Conservation (phyloP, 2,888 invertebrate genomes). For the Listrodromus nycthemerus region DNA sequence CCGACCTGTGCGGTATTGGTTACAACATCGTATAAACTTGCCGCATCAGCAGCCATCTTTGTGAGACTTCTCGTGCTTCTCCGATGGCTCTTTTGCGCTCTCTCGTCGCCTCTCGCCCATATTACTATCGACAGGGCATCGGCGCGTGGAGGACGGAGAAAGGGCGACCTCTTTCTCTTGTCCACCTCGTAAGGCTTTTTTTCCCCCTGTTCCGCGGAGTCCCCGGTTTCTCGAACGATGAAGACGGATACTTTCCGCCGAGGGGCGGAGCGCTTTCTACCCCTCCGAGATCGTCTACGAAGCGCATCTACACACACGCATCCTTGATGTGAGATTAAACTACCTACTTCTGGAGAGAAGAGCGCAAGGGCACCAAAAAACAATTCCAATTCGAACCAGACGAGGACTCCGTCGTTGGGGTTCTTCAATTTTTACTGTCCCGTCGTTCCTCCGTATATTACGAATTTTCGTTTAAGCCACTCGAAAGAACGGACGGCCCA, state of each 20-base stretch:
- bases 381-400: constrained; percentile 8
- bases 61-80: constrained; percentile 79
- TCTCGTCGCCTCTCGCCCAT: constrained; percentile 28
- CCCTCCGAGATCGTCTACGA: constrained; percentile 11
- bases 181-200: constrained; percentile 50
- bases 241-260: constrained; percentile 39
- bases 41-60: constrained; percentile 80
- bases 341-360: not conserved
- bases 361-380: constrained; percentile 37
- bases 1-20: constrained; percentile 82
- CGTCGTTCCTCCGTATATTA: constrained; percentile 43
- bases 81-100: constrained; percentile 59
- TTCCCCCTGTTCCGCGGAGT: constrained; percentile 40
- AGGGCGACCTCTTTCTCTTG: not conserved
- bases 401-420: not conserved
- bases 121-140: constrained; percentile 33
- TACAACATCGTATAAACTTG: constrained; percentile 72
- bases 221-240: constrained; percentile 46
- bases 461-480: constrained; percentile 46
- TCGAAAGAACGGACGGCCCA: constrained; percentile 22
- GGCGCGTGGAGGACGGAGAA: constrained; percentile 27
- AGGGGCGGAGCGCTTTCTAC: constrained; percentile 42
- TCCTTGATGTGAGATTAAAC: not conserved
- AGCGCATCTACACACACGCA: not conserved
- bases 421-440: constrained; percentile 39